Evolutionary conservation across 53 echinoderm and acorn worm species (phyloP), one percentile per base, ranked within the genome.

Genomic region (Patiria pectinifera): DNA sequence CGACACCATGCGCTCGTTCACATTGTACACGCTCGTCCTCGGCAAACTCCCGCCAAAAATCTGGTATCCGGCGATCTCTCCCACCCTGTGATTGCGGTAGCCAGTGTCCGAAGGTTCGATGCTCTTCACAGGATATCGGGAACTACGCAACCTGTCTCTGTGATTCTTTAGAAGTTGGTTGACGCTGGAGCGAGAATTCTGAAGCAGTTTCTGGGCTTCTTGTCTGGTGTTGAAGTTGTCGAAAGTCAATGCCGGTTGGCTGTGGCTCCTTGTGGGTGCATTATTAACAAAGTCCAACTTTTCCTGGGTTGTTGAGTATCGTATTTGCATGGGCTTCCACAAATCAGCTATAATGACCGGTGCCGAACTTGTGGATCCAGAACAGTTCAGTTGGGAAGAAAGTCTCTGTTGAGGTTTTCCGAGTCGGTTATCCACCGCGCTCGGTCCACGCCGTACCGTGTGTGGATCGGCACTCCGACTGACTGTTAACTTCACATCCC

Each of bases 1-100:
- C 12, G 78, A 85, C 53, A 92, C 85, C n/a, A 92, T 92, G 71
- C 84, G 85, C 12, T 84, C 85, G 23, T 92, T 92, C 59, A 92
- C 48, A 61, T 92, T 85, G 58, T 85, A 92, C 43, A 92, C 79
- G 45, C 75, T 83, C 62, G 91, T 48, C 84, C 49, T 72, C 18
- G 91, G 78, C 60, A 59, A 3, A n/a, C 15, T 46, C 47, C 62
- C 59, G 45, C 62, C 62, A 25, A 69, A 89, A 11, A 79, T 62
- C 43, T 62, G 78, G 61, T 78, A 80, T 11, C 89, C 60, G 45
- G 78, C 78, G 9, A 35, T 53, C 13, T 87, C 62, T 24, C 75
- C 76, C 6, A 35, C 76, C 35, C 6, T 87, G 88, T 75, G 60
- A 12, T 60, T 60, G 60, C 60, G 60, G 9, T 8, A 11, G 60